These are phyloP conservation scores for Eugnorisma glareosa DNA, from an alignment of 2,888 invertebrate species.

Conservation along the genomic window DNA sequence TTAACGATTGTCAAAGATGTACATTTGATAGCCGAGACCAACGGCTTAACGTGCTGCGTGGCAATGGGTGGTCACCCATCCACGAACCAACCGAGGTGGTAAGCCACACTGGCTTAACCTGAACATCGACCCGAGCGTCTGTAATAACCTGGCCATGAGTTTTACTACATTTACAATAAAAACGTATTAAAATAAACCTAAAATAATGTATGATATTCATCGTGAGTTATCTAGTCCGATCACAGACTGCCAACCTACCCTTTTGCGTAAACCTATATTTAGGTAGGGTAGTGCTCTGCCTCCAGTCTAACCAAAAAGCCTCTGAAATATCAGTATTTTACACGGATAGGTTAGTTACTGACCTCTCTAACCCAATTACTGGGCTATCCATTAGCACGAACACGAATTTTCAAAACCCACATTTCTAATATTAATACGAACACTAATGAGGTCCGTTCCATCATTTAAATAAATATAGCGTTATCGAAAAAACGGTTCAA, in stretches of 20 bases:
- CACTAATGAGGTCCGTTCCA: neutral
- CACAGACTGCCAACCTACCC: neutral
- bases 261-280: neutral
- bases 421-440: neutral
- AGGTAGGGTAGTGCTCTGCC: neutral
- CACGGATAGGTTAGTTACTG: neutral
- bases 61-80: too few relatives aligned
- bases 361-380: conserved; percentile 8
- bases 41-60: too few relatives aligned
- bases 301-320: neutral
- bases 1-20: too few relatives aligned
- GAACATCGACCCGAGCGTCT: too few relatives aligned
- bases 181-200: neutral
- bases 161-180: neutral
- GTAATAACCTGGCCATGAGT: neutral
- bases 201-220: neutral
- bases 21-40: too few relatives aligned
- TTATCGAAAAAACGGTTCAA: neutral
- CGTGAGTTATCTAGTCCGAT: neutral
- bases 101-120: too few relatives aligned
- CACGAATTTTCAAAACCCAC: neutral
- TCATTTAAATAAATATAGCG: conserved; percentile 13
- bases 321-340: conserved; percentile 1
- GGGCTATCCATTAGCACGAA: neutral
- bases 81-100: too few relatives aligned